phyloP scores from a whole-genome alignment of 1,140 invertebrate genomes.

The Alviniconcha marisindica region DNA sequence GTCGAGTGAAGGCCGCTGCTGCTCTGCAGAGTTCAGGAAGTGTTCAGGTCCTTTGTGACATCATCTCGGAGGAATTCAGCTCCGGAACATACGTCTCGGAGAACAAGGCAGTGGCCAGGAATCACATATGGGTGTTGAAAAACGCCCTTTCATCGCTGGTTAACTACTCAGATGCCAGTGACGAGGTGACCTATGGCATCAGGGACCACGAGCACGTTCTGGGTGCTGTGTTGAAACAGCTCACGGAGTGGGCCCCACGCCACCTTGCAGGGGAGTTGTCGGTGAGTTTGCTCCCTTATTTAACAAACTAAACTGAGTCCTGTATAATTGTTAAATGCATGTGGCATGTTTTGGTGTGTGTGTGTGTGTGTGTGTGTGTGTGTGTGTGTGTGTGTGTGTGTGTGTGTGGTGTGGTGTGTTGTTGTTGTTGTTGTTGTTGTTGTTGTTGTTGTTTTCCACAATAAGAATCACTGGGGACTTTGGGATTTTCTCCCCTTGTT shows the following conservation, averaged over 20 bases:
- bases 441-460: too few species aligned
- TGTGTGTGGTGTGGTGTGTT: not conserved
- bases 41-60: not conserved
- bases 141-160: not conserved
- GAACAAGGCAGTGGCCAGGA: not conserved
- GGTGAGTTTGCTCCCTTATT: not conserved
- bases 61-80: not conserved
- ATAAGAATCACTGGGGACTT: too few species aligned
- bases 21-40: not conserved
- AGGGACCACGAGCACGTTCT: not conserved
- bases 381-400: too few species aligned
- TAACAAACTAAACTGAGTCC: too few species aligned
- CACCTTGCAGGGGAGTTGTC: not conserved
- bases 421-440: too few species aligned
- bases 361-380: not conserved
- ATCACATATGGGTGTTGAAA: not conserved
- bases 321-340: not conserved
- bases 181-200: not conserved
- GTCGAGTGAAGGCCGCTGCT: not conserved
- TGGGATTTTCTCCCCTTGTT: too few species aligned
- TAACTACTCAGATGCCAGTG: slow-evolving; percentile 4
- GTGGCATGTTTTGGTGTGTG: not conserved
- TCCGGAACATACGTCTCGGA: not conserved
- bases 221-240: not conserved
- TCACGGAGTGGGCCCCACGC: not conserved